phyloP scores from a whole-genome alignment of 2,113 vertebrate genomes.

The Rhabdomys dilectus region DNA sequence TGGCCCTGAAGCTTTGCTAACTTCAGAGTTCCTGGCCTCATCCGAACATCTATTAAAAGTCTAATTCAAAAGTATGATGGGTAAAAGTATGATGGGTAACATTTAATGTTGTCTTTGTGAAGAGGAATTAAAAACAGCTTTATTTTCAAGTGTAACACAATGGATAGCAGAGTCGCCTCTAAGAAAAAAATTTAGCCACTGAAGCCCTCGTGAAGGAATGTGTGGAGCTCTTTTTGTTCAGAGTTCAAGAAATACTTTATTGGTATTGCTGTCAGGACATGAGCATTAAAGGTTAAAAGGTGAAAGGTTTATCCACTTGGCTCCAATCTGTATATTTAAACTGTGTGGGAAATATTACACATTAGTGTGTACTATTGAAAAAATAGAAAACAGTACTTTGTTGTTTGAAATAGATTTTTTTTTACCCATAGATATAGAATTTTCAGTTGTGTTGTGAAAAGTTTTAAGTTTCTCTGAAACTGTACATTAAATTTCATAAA shows the following conservation, averaged over 20 bases:
- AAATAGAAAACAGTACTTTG: conserved; percentile 22
- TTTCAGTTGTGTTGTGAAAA: conserved; percentile 60
- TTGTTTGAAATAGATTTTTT: conserved; percentile 10
- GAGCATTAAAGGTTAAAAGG: conserved; percentile 75
- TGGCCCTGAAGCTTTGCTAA: neutral
- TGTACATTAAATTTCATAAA: conserved; percentile 18
- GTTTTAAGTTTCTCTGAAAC: conserved; percentile 52
- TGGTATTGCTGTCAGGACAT: conserved; percentile 64
- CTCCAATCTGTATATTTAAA: conserved; percentile 57
- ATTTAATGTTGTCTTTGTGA: conserved; percentile 42
- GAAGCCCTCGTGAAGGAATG: conserved; percentile 37
- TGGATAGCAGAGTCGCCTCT: neutral
- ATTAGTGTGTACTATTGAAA: conserved; percentile 50
- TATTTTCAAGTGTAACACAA: neutral
- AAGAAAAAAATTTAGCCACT: conserved; percentile 39
- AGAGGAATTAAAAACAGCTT: conserved; percentile 28
- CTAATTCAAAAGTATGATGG: neutral
- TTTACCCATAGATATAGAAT: conserved; percentile 44
- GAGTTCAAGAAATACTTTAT: conserved; percentile 44
- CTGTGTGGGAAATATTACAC: conserved; percentile 58
- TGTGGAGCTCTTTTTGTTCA: conserved; percentile 61
- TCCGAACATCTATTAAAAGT: neutral
- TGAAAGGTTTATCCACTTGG: conserved; percentile 76
- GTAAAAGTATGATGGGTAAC: conserved; percentile 1
- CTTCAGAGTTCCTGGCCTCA: conserved; percentile 14